phyloP scores from a whole-genome alignment of 2,888 invertebrate genomes.

The Eupithecia vulgata region DNA sequence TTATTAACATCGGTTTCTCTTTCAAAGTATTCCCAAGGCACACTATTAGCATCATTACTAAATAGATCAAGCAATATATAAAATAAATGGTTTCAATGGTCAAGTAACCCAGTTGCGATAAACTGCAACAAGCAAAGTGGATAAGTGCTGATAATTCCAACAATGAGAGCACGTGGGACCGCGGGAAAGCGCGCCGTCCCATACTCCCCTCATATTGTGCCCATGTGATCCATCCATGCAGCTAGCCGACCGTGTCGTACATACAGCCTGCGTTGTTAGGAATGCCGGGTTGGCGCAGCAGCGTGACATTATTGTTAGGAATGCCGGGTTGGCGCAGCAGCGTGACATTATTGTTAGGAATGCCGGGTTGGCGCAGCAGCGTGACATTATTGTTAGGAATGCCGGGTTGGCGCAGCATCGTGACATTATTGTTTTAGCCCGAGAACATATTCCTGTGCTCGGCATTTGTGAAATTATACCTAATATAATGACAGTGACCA shows the following conservation, averaged over 20 bases:
- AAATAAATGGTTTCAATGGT: too few species aligned
- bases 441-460: not conserved
- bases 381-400: not conserved
- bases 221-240: too few species aligned
- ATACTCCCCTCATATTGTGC: not conserved
- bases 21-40: too few species aligned
- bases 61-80: too few species aligned
- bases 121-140: constrained; percentile 8
- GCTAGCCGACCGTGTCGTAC: not conserved
- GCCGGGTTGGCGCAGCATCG: not conserved
- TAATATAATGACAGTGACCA: not conserved
- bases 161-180: constrained; percentile 14
- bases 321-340: not conserved
- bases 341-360: not conserved
- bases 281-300: not conserved
- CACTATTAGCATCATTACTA: too few species aligned
- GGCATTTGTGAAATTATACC: not conserved
- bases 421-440: not conserved
- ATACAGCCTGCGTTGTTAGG: not conserved
- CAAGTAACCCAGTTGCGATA: constrained; percentile 2
- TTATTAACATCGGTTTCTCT: too few species aligned
- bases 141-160: constrained; percentile 17
- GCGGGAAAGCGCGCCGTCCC: constrained; percentile 18
- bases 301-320: not conserved
- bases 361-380: not conserved